A percentile compares a stretch with the other conserved stretches of the same genome.
These are phyloP conservation scores for Simalia tracyae DNA, from an alignment of 2,797 vertebrate species.

Conservation along the genomic window DNA sequence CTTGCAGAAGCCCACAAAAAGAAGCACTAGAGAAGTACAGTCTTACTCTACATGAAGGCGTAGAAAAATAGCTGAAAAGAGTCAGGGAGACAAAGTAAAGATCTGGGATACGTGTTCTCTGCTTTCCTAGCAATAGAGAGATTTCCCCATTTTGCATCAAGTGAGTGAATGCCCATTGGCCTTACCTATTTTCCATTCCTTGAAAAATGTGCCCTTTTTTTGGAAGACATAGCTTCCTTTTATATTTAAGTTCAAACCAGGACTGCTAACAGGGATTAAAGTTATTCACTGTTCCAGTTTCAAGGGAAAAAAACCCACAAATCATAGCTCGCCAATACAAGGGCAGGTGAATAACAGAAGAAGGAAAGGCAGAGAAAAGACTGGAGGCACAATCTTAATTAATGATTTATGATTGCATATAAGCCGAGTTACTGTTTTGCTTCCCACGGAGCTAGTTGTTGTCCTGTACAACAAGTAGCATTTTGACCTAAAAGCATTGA, in stretches of 20 bases:
- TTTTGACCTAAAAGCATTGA: not conserved
- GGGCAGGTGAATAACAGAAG: not conserved
- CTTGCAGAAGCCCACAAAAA: not conserved
- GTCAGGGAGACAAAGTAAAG: not conserved
- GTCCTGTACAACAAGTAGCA: not conserved
- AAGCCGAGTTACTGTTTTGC: not conserved
- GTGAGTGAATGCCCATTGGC: not conserved
- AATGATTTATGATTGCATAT: not conserved
- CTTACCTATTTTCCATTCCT: not conserved
- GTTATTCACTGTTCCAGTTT: not conserved
- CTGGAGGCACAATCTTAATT: not conserved
- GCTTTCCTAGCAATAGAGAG: not conserved
- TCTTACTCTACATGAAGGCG: not conserved
- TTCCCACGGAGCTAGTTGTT: not conserved
- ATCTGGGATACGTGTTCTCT: not conserved
- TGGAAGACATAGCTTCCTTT: not conserved
- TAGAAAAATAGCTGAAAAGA: not conserved
- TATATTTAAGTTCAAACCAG: not conserved
- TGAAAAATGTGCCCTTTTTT: too few relatives aligned
- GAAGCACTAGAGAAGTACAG: not conserved
- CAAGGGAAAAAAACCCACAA: accelerated
- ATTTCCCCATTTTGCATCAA: not conserved
- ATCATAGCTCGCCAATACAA: not conserved
- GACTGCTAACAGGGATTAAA: not conserved
- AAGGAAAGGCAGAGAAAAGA: not conserved